These are phyloP conservation scores for Arrhopalites spinosus DNA, from an alignment of 2,888 invertebrate genomes.

Conservation along the genomic window DNA sequence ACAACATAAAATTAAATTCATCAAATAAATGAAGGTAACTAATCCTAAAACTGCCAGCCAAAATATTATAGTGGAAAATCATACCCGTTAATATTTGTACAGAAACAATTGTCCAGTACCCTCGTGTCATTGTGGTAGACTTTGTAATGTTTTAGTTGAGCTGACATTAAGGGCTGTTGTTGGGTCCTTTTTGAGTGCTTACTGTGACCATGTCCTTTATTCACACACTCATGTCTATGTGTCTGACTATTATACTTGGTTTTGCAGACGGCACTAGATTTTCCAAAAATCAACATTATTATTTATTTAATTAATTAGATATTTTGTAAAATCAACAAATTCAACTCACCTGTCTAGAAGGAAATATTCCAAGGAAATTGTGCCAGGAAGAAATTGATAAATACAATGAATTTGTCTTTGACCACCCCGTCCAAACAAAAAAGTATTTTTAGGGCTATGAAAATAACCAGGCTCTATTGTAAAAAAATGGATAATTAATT, in stretches of 20 bases:
- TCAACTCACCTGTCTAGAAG: constrained; percentile 22
- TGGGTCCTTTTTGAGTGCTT: background rate
- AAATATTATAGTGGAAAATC: too few relatives aligned
- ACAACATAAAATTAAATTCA: too few relatives aligned
- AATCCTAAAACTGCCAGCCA: too few relatives aligned
- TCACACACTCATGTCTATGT: constrained; percentile 20
- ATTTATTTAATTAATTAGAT: background rate
- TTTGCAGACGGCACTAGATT: constrained; percentile 7
- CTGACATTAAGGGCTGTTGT: background rate
- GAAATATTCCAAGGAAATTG: constrained; percentile 24
- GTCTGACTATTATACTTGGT: constrained; percentile 11
- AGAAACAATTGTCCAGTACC: constrained; percentile 32
- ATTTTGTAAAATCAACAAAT: constrained; percentile 4
- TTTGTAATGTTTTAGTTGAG: constrained; percentile 23
- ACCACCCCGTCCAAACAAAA: constrained; percentile 81
- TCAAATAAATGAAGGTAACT: too few relatives aligned
- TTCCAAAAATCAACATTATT: background rate
- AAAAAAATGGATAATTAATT: background rate
- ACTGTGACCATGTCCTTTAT: background rate
- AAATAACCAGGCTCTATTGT: constrained; percentile 27
- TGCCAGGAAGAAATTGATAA: constrained; percentile 65
- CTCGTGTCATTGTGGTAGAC: constrained; percentile 30
- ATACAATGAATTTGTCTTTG: constrained; percentile 74
- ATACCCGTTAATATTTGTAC: constrained; percentile 27
- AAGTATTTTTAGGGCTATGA: constrained; percentile 76